Evolutionary conservation across 2,797 vertebrate genomes (phyloP).

Genomic region (Ctenochaetus hawaiiensis): DNA sequence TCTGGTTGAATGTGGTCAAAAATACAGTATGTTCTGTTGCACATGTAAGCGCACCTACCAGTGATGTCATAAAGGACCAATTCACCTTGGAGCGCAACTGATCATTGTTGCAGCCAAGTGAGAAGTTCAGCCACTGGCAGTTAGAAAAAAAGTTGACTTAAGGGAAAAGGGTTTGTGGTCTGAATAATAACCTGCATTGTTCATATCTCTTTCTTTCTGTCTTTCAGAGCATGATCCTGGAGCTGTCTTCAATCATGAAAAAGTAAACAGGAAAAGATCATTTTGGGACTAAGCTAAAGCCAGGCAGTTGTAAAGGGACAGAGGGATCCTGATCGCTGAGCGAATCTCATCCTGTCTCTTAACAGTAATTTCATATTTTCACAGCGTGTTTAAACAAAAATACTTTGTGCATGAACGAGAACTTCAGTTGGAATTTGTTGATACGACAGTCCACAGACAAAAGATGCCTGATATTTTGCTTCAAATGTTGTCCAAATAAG

Average conservation of each 20-base stretch:
- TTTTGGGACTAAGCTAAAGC: neutral
- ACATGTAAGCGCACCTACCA: slow-evolving; percentile 2
- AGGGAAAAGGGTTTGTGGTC: neutral
- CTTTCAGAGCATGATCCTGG: slow-evolving; percentile 95
- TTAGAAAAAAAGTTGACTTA: neutral
- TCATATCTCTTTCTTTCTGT: slow-evolving; percentile 10
- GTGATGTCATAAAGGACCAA: neutral
- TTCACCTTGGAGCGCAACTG: neutral
- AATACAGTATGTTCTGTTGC: neutral
- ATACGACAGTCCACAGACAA: neutral
- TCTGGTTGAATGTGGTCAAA: neutral
- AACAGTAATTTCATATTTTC: slow-evolving; percentile 27
- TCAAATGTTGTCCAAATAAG: neutral
- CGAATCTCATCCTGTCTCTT: slow-evolving; percentile 24
- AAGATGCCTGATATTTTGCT: neutral
- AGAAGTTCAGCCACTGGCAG: neutral
- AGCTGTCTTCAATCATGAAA: slow-evolving; percentile 97
- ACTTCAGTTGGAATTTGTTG: slow-evolving; percentile 10
- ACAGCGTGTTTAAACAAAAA: slow-evolving; percentile 15
- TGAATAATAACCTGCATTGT: neutral
- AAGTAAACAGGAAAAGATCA: slow-evolving; percentile 81
- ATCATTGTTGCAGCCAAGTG: neutral
- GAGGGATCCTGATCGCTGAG: slow-evolving; percentile 24
- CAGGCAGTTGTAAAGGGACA: neutral
- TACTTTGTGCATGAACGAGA: slow-evolving; percentile 33